These are phyloP conservation scores for Dicentrarchus labrax DNA, from an alignment of 2,113 vertebrate species.

Conservation along the genomic window DNA sequence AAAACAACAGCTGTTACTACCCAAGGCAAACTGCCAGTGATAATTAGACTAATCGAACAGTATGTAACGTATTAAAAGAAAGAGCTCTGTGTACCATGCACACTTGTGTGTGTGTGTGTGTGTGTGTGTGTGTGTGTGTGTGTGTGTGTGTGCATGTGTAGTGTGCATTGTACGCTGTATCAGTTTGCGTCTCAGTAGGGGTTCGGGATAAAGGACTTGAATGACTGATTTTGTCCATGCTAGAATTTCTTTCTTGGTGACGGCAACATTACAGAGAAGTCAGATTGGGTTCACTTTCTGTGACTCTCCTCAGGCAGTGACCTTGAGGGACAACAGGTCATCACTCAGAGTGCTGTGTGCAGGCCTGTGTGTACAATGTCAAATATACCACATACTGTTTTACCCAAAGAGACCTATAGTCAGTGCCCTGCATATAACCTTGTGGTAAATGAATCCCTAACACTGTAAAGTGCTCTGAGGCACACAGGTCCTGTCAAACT, in stretches of 20 bases:
- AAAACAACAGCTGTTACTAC: not conserved
- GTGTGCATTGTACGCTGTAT: constrained; percentile 33
- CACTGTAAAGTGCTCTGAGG: not conserved
- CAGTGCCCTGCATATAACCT: not conserved
- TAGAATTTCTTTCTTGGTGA: constrained; percentile 63
- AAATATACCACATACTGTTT: not conserved
- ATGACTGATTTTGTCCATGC: constrained; percentile 59
- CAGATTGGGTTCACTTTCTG: constrained; percentile 53
- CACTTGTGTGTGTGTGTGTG: not conserved
- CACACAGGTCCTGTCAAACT: not conserved
- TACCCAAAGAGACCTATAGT: not conserved
- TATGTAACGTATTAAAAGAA: not conserved
- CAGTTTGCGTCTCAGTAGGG: constrained; percentile 51
- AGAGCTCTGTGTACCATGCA: not conserved
- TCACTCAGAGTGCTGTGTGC: not conserved
- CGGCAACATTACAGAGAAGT: constrained; percentile 28
- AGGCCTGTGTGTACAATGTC: not conserved
- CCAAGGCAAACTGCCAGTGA: not conserved
- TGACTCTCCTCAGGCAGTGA: constrained; percentile 8
- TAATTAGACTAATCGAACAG: constrained; percentile 15
- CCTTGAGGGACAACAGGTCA: constrained; percentile 36
- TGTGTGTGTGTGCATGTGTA: not conserved
- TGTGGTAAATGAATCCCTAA: not conserved
- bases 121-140: not conserved
- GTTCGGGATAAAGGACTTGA: constrained; percentile 55